phyloP scores from a whole-genome alignment of 2,888 invertebrate genomes.

The Serrognathus titanus region DNA sequence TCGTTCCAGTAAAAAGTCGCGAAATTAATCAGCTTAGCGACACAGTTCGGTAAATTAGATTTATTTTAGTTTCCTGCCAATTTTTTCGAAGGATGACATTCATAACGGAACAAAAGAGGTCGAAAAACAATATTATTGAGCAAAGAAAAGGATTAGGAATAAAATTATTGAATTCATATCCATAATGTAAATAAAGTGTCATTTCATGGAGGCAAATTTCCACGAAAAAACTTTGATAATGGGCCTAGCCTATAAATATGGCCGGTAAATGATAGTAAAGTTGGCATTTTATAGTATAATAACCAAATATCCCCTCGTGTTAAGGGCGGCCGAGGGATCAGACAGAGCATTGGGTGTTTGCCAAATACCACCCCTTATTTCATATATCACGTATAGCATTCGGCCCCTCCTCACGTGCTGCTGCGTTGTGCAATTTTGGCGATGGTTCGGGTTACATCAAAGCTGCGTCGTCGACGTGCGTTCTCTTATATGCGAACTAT shows the following conservation, averaged over 20 bases:
- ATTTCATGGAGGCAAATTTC: too few relatives aligned
- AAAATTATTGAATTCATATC: too few relatives aligned
- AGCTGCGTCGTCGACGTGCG: constrained; percentile 15
- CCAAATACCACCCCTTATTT: constrained; percentile 26
- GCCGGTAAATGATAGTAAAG: constrained; percentile 15
- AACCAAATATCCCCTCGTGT: constrained; percentile 19
- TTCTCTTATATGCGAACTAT: background rate
- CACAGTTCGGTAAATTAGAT: too few relatives aligned
- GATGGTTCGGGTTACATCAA: constrained; percentile 23
- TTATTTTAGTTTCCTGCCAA: too few relatives aligned
- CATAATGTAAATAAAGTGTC: too few relatives aligned
- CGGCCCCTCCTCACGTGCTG: constrained; percentile 8
- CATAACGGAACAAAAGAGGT: too few relatives aligned
- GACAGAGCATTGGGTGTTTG: constrained; percentile 21
- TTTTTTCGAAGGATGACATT: too few relatives aligned
- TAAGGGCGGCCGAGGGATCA: constrained; percentile 15
- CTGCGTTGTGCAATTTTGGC: constrained; percentile 23
- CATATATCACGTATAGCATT: constrained; percentile 24
- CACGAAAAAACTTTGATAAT: too few relatives aligned
- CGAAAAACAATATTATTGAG: too few relatives aligned
- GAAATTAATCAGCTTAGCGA: too few relatives aligned
- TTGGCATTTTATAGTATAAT: constrained; percentile 22
- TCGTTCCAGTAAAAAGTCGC: too few relatives aligned
- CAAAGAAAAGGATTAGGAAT: too few relatives aligned
- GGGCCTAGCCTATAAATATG: constrained; percentile 4